Conservation (phyloP, 2,797 vertebrate genomes). For the Onychomys torridus region DNA sequence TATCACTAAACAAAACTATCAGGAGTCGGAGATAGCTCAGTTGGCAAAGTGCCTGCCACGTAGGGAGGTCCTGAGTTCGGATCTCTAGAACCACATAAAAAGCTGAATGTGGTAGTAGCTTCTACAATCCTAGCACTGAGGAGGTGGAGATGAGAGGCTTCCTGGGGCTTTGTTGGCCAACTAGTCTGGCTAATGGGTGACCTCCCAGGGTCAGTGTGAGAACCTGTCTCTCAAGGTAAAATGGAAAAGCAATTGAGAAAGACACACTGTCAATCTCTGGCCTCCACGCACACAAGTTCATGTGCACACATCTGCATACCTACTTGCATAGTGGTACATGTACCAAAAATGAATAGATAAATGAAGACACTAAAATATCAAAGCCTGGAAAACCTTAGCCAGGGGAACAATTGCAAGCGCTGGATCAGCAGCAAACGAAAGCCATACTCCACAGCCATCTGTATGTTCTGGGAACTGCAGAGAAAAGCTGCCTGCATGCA, state of each 20-base stretch:
- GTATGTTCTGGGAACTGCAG: conserved; percentile 37
- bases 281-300: no score
- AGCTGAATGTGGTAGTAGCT: neutral
- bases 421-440: conserved; percentile 60
- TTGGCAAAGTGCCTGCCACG: neutral
- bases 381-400: conserved; percentile 25
- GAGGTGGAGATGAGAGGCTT: neutral
- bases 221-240: neutral
- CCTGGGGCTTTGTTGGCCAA: neutral
- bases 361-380: conserved; percentile 55
- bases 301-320: neutral
- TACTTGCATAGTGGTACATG: neutral
- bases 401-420: conserved; percentile 34
- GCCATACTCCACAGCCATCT: conserved; percentile 37
- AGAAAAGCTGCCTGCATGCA: neutral
- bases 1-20: neutral
- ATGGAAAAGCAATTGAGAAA: neutral
- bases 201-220: neutral
- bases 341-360: neutral
- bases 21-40: neutral
- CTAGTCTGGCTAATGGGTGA: neutral
- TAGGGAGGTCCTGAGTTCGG: neutral
- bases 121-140: neutral
- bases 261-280: neutral
- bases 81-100: neutral